Evolutionary conservation across 2,888 invertebrate genomes (phyloP).

Genomic region (Drosophila kanekoi): DNA sequence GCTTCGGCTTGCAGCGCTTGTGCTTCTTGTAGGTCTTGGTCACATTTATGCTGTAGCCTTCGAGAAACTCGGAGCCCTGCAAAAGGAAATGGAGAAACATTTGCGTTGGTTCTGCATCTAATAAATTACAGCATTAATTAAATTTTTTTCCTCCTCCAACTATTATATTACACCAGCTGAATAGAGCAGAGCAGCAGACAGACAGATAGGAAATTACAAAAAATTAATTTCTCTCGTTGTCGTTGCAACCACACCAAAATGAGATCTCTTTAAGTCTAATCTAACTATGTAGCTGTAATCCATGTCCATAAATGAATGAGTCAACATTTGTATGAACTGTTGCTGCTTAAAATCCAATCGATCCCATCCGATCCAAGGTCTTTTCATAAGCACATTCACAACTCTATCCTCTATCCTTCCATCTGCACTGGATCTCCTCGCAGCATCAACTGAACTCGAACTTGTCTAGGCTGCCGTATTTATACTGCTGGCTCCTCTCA

Average conservation of each 20-base stretch:
- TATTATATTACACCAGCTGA: conserved; percentile 15
- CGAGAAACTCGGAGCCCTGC: conserved; percentile 84
- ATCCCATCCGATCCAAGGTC: no score
- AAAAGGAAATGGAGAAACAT: conserved; percentile 57
- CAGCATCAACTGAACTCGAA: no score
- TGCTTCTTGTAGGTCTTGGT: conserved; percentile 84
- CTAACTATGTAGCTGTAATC: no score
- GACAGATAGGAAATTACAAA: conserved; percentile 64
- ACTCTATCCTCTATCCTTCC: no score
- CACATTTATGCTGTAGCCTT: conserved; percentile 85
- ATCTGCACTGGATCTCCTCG: no score
- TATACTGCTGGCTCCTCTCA: no score
- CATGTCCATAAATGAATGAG: no score
- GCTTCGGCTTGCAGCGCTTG: conserved; percentile 83
- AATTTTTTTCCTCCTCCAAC: conserved; percentile 38
- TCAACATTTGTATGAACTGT: no score
- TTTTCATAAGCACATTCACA: no score
- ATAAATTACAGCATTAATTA: conserved; percentile 81
- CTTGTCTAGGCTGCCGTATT: no score
- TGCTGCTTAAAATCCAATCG: no score
- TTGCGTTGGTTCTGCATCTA: conserved; percentile 61
- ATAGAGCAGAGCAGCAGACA: conserved; percentile 6
- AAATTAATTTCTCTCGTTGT: conserved; percentile 65
- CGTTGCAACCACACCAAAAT: conserved; percentile 18
- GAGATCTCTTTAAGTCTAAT: conserved; percentile 2